These are phyloP conservation scores for Falco rusticolus DNA, from an alignment of 2,797 vertebrate species.

Conservation along the genomic window DNA sequence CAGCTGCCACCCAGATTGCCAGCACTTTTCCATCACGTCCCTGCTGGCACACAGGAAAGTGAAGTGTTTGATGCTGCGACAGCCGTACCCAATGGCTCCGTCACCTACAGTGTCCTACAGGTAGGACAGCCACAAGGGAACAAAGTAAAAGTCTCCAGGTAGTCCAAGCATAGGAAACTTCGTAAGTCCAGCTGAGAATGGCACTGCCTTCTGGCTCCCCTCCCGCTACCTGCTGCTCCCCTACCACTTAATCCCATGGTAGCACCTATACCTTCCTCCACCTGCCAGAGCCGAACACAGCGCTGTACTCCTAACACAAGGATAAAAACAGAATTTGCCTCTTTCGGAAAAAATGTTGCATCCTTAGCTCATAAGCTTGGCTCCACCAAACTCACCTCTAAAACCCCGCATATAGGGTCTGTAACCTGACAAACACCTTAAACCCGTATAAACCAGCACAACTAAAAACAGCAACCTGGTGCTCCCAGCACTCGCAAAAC, in stretches of 20 bases:
- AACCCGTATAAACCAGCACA: rapidly evolving
- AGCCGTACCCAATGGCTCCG: background rate
- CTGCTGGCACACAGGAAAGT: rapidly evolving
- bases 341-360: background rate
- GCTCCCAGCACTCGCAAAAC: rapidly evolving
- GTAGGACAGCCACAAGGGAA: background rate
- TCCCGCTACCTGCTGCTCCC: background rate
- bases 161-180: background rate
- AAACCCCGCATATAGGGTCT: background rate
- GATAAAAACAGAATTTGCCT: background rate
- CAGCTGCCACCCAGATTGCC: background rate
- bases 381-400: background rate
- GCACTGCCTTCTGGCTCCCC: too few relatives aligned
- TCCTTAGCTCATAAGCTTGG: background rate
- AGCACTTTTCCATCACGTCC: rapidly evolving
- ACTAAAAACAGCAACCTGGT: background rate
- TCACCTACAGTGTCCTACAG: background rate
- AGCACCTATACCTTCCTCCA: background rate
- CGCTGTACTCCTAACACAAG: background rate
- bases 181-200: background rate
- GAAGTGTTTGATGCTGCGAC: background rate
- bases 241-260: rapidly evolving
- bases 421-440: background rate
- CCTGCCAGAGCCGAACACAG: rapidly evolving
- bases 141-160: background rate